Conservation (phyloP, 2,797 vertebrate genomes). For the Gymnoscopelus microlampas region DNA sequence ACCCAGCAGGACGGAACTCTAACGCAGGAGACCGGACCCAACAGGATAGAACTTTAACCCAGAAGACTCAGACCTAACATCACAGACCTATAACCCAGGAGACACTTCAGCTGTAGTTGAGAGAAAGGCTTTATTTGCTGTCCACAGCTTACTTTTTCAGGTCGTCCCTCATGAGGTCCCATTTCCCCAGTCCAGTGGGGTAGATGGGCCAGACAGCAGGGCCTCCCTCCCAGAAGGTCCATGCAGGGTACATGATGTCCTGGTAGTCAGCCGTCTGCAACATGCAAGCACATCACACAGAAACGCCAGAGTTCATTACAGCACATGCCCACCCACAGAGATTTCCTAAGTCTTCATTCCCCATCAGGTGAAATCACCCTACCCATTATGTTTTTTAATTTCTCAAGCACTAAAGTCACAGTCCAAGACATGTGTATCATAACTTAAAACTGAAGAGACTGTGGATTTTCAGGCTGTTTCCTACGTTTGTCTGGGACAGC, state of each 20-base stretch:
- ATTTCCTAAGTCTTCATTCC: neutral
- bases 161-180: slow-evolving; percentile 96
- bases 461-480: no score
- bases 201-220: slow-evolving; percentile 99
- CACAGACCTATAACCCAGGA: no score
- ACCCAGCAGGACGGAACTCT: slow-evolving; percentile 85
- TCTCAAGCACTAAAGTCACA: neutral
- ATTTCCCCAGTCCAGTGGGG: slow-evolving; percentile 94
- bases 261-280: slow-evolving; percentile 90
- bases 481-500: no score
- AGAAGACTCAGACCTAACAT: neutral
- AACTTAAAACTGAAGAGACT: no score
- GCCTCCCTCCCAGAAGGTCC: slow-evolving; percentile 99
- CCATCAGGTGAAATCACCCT: neutral
- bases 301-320: no score
- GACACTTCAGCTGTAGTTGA: no score
- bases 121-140: neutral
- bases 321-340: no score
- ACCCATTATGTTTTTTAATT: neutral
- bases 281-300: neutral
- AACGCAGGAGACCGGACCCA: slow-evolving; percentile 15
- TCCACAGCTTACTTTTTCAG: slow-evolving; percentile 82
- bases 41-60: slow-evolving; percentile 72
- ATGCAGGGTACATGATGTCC: slow-evolving; percentile 99
- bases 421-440: no score